These are phyloP conservation scores for Ganaspis brasiliensis DNA, from an alignment of 2,888 invertebrate genomes.

Conservation along the genomic window DNA sequence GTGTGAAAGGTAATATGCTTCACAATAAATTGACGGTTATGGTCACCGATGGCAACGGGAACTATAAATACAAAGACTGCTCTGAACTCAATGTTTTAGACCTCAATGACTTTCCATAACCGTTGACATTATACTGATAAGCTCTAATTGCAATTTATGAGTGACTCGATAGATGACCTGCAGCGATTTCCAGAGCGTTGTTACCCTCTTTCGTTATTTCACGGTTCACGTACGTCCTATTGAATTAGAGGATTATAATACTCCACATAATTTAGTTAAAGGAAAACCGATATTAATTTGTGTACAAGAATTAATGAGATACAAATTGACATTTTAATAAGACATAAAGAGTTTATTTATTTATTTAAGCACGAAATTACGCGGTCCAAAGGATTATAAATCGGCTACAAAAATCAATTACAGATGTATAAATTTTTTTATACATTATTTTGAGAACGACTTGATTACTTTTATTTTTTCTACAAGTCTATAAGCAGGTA, in stretches of 20 bases:
- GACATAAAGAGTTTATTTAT: too few species aligned
- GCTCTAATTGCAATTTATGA: slow-evolving; percentile 36
- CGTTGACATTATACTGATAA: slow-evolving; percentile 31
- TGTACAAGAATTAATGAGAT: too few species aligned
- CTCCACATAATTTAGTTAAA: slow-evolving; percentile 1
- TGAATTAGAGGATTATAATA: slow-evolving; percentile 4
- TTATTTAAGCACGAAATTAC: too few species aligned
- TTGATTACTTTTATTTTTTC: too few species aligned
- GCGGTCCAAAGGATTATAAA: too few species aligned
- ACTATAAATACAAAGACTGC: slow-evolving; percentile 60
- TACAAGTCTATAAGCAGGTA: too few species aligned
- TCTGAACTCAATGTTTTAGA: neutral
- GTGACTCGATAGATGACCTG: slow-evolving; percentile 18
- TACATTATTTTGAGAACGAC: too few species aligned
- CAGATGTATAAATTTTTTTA: too few species aligned
- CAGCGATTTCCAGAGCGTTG: slow-evolving; percentile 5
- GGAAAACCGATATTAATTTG: too few species aligned
- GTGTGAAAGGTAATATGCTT: slow-evolving; percentile 12
- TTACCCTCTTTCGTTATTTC: slow-evolving; percentile 4
- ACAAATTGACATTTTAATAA: too few species aligned
- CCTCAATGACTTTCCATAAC: slow-evolving; percentile 27
- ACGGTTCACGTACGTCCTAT: slow-evolving; percentile 5
- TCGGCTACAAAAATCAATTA: too few species aligned
- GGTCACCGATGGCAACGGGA: slow-evolving; percentile 29
- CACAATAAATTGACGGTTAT: slow-evolving; percentile 30